Conservation (phyloP, 2,113 vertebrate species). For the Varanus salvator region DNA sequence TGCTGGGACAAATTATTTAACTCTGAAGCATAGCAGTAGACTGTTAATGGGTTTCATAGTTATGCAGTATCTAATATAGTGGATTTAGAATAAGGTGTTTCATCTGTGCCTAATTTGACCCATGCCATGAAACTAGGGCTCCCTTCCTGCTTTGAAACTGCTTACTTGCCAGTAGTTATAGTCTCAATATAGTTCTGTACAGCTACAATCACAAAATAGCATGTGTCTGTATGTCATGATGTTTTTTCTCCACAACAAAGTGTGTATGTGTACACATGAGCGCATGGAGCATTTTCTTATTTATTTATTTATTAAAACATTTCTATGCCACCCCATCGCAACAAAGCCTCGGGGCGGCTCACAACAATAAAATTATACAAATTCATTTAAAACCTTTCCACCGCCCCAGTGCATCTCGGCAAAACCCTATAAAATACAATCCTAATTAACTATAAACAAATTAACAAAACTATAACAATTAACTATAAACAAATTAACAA, state of each 20-base stretch:
- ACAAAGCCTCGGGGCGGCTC: no score
- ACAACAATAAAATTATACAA: no score
- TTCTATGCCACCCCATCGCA: no score
- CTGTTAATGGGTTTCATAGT: conserved; percentile 4
- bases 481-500: no score
- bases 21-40: not conserved
- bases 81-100: not conserved
- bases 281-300: conserved; percentile 15
- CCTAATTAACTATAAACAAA: no score
- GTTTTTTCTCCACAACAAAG: conserved; percentile 17
- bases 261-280: not conserved
- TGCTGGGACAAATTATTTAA: not conserved
- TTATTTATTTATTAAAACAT: no score
- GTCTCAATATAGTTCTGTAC: not conserved
- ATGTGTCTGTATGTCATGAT: conserved; percentile 29
- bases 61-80: not conserved
- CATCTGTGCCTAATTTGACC: not conserved
- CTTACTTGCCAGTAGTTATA: not conserved
- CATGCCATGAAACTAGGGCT: not conserved
- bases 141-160: not conserved
- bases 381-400: no score
- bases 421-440: no score
- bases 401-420: no score
- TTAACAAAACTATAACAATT: no score
- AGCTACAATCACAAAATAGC: not conserved